Percentiles rank a stretch among this genome's conserved stretches.
Evolutionary conservation across 2,888 invertebrate genomes (phyloP).

Genomic region (Melanostoma scalare): DNA sequence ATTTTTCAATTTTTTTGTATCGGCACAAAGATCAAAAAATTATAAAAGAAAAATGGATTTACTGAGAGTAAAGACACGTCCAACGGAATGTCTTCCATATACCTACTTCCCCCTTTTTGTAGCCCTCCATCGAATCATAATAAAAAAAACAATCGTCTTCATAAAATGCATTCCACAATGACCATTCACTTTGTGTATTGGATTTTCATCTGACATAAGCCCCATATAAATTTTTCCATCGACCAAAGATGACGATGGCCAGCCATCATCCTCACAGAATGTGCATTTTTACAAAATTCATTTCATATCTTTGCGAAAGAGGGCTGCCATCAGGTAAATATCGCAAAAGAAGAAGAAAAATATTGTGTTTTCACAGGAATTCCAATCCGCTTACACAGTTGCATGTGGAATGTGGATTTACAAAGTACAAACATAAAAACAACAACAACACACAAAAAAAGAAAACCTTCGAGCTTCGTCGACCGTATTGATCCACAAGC

Average conservation of each 20-base stretch:
- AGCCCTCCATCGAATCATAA: not conserved
- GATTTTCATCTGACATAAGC: constrained; percentile 49
- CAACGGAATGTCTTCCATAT: not conserved
- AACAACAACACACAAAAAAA: not conserved
- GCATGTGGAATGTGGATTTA: constrained; percentile 58
- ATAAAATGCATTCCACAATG: constrained; percentile 47
- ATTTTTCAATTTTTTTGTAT: too few species aligned
- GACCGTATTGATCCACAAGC: constrained; percentile 6
- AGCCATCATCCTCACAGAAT: constrained; percentile 18
- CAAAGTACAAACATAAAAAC: constrained; percentile 42
- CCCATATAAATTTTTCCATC: constrained; percentile 14
- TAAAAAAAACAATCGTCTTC: constrained; percentile 39
- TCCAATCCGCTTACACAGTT: constrained; percentile 64
- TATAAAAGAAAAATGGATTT: too few species aligned
- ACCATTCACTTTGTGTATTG: constrained; percentile 30
- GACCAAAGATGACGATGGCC: constrained; percentile 22
- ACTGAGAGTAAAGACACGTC: too few species aligned
- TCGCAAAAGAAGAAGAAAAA: constrained; percentile 11
- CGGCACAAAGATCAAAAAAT: too few species aligned
- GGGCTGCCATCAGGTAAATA: constrained; percentile 16
- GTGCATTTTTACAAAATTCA: constrained; percentile 52
- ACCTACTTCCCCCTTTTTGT: not conserved
- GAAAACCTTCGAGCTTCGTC: constrained; percentile 25
- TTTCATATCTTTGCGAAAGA: constrained; percentile 35
- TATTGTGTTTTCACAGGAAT: constrained; percentile 38